phyloP scores from a whole-genome alignment of 1,140 invertebrate species.

The Drosophila nebulosa region DNA sequence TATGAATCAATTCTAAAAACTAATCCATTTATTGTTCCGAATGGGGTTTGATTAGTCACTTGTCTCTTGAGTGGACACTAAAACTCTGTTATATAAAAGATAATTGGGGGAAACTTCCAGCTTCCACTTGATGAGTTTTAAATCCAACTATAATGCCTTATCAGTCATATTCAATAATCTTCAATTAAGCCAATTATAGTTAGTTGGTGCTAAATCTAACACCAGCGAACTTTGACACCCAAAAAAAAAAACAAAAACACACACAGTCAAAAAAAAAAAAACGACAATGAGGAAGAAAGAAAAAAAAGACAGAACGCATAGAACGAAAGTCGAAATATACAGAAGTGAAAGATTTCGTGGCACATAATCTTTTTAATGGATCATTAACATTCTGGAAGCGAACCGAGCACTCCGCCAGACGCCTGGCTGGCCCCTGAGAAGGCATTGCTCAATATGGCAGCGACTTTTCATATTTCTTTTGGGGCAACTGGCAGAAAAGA shows the following conservation, averaged over 20 bases:
- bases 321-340: constrained; percentile 25
- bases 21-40: too few relatives aligned
- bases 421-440: neutral
- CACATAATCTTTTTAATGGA: constrained; percentile 77
- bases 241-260: neutral
- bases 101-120: neutral
- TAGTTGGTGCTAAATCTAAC: constrained; percentile 39
- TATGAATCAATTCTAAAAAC: too few relatives aligned
- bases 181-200: constrained; percentile 41
- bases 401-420: constrained; percentile 9
- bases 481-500: neutral
- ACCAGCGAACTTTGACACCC: constrained; percentile 45
- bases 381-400: constrained; percentile 68
- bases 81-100: neutral
- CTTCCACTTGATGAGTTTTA: neutral
- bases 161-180: constrained; percentile 39
- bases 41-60: neutral
- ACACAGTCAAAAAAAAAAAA: neutral
- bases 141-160: neutral
- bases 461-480: constrained; percentile 37
- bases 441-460: constrained; percentile 43
- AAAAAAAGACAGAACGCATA: constrained; percentile 10
- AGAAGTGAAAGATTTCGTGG: constrained; percentile 29
- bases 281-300: constrained; percentile 1
- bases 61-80: neutral